Evolutionary conservation across 2,797 vertebrate genomes (phyloP).

Genomic region (Ctenopoma kingsleyae): DNA sequence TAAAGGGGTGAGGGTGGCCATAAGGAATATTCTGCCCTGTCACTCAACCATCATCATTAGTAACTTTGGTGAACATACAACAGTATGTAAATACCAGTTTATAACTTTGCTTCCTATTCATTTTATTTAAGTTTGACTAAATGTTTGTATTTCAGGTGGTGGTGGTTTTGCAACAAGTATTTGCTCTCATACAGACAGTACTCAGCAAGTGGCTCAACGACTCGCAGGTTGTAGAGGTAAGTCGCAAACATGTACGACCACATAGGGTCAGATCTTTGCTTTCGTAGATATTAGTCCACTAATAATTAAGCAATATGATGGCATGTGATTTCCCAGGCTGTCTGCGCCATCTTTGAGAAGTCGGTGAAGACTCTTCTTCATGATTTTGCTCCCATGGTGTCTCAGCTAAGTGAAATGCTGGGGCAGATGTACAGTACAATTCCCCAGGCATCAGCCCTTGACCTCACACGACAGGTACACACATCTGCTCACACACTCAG

Average conservation of each 20-base stretch:
- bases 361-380: slow-evolving; percentile 98
- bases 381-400: slow-evolving; percentile 98
- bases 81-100: slow-evolving; percentile 23
- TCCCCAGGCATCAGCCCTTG: slow-evolving; percentile 96
- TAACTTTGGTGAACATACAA: slow-evolving; percentile 19
- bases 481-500: neutral
- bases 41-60: slow-evolving; percentile 30
- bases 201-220: slow-evolving; percentile 99
- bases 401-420: slow-evolving; percentile 98
- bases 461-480: slow-evolving; percentile 96
- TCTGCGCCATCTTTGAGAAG: slow-evolving; percentile 99
- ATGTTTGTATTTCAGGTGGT: slow-evolving; percentile 88
- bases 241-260: slow-evolving; percentile 1
- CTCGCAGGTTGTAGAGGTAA: slow-evolving; percentile 98
- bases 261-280: neutral
- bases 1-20: slow-evolving; percentile 15
- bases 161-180: slow-evolving; percentile 97
- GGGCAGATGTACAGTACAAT: slow-evolving; percentile 99
- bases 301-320: neutral
- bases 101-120: neutral
- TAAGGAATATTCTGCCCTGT: slow-evolving; percentile 9
- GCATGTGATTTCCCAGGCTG: slow-evolving; percentile 84
- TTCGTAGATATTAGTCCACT: neutral
- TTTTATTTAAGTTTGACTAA: neutral
- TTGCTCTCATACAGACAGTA: slow-evolving; percentile 98